Percentiles rank a stretch among this genome's conserved stretches.
Conservation (phyloP, 2,888 invertebrate species). For the Drosophila pullipes region DNA sequence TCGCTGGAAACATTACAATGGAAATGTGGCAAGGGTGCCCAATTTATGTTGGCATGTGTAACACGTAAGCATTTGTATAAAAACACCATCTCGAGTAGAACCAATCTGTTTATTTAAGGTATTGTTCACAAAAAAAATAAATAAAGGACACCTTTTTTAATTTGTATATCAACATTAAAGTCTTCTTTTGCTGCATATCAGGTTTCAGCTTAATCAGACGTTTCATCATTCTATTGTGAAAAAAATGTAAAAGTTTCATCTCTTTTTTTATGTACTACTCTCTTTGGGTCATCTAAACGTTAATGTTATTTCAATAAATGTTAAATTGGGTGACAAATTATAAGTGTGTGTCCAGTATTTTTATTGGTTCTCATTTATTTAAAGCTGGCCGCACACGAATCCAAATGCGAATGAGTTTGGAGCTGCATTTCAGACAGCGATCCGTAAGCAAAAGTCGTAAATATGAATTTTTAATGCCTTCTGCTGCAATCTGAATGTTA, state of each 20-base stretch:
- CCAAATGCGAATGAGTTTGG: constrained; percentile 27
- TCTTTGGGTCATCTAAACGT: neutral
- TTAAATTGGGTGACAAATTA: constrained; percentile 18
- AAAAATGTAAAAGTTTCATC: neutral
- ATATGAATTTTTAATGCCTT: constrained; percentile 66
- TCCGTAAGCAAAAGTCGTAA: constrained; percentile 52
- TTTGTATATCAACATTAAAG: neutral
- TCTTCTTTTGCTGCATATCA: neutral
- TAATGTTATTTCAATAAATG: neutral
- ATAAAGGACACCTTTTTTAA: neutral
- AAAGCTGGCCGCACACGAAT: constrained; percentile 17
- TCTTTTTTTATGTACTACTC: neutral
- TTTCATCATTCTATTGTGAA: neutral
- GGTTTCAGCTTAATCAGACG: neutral
- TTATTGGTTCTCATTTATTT: constrained; percentile 6
- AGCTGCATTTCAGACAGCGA: constrained; percentile 36
- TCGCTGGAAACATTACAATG: constrained; percentile 11
- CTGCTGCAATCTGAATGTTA: constrained; percentile 41
- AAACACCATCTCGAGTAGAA: neutral
- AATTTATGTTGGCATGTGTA: neutral
- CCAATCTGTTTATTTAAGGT: neutral
- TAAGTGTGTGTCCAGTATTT: neutral
- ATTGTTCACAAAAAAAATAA: neutral
- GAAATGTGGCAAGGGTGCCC: constrained; percentile 7
- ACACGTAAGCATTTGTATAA: neutral